Percentiles rank a stretch among this genome's conserved stretches.
Evolutionary conservation across 2,113 vertebrate genomes (phyloP).

Genomic region (Galbula dea): DNA sequence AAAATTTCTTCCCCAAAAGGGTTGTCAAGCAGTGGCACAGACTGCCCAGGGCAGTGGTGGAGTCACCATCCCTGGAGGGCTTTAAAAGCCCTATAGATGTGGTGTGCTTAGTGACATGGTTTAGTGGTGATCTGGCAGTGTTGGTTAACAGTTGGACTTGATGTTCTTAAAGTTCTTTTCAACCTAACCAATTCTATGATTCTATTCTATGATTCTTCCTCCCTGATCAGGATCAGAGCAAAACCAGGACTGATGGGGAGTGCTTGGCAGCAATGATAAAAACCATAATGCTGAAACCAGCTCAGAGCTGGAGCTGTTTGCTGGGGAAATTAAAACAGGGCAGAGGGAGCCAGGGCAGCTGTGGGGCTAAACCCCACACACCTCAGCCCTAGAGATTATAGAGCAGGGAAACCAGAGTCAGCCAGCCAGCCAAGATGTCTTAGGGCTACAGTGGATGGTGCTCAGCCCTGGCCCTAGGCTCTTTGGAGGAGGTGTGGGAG

Average conservation of each 20-base stretch:
- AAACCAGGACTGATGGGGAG: neutral
- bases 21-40: neutral
- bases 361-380: neutral
- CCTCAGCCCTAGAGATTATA: neutral
- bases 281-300: neutral
- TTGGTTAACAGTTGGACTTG: neutral
- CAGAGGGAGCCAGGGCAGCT: neutral
- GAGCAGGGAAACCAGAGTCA: neutral
- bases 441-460: neutral
- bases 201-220: neutral
- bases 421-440: neutral
- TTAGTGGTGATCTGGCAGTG: neutral
- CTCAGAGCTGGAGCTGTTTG: neutral
- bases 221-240: fast-evolving
- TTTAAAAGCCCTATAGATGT: neutral
- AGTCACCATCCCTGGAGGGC: neutral
- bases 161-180: neutral
- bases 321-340: neutral
- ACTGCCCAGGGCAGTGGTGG: neutral
- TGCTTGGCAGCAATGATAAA: neutral
- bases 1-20: too few species aligned
- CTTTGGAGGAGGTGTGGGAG: slow-evolving; percentile 33
- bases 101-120: neutral
- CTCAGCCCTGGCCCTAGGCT: neutral
- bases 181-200: neutral